A percentile compares a stretch with the other conserved stretches of the same genome.
Conservation (phyloP, 2,888 invertebrate species). For the Drosophila percnosoma region DNA sequence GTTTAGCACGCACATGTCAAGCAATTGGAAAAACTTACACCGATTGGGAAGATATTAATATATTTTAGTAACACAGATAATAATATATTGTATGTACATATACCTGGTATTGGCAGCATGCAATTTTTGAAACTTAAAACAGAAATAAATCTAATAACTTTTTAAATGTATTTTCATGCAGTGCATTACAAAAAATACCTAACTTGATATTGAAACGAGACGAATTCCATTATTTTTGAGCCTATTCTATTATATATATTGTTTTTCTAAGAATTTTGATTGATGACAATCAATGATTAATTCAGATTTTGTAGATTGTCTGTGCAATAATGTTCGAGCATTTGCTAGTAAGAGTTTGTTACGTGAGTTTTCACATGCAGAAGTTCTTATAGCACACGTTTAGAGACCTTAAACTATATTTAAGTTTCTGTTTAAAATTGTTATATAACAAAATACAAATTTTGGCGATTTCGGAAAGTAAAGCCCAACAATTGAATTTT, state of each 20-base stretch:
- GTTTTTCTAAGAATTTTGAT: neutral
- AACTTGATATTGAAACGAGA: neutral
- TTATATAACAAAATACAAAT: neutral
- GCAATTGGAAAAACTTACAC: constrained; percentile 82
- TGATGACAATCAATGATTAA: neutral
- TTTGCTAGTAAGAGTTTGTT: neutral
- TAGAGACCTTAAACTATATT: constrained; percentile 2
- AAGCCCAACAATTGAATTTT: neutral
- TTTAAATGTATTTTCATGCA: constrained; percentile 40
- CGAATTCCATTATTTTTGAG: neutral
- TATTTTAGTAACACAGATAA: neutral
- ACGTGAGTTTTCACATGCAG: constrained; percentile 40
- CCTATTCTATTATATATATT: neutral
- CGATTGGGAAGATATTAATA: constrained; percentile 6
- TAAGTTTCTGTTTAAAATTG: neutral
- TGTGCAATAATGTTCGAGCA: constrained; percentile 29
- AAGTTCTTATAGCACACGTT: constrained; percentile 16
- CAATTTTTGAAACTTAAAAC: constrained; percentile 31
- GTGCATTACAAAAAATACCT: constrained; percentile 29
- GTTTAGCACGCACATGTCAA: constrained; percentile 81
- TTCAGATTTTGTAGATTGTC: constrained; percentile 3
- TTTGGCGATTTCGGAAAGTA: neutral
- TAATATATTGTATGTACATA: constrained; percentile 21
- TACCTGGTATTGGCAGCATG: constrained; percentile 45
- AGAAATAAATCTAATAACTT: neutral